phyloP scores from a whole-genome alignment of 1,140 invertebrate species.

The Pomacea maculata region DNA sequence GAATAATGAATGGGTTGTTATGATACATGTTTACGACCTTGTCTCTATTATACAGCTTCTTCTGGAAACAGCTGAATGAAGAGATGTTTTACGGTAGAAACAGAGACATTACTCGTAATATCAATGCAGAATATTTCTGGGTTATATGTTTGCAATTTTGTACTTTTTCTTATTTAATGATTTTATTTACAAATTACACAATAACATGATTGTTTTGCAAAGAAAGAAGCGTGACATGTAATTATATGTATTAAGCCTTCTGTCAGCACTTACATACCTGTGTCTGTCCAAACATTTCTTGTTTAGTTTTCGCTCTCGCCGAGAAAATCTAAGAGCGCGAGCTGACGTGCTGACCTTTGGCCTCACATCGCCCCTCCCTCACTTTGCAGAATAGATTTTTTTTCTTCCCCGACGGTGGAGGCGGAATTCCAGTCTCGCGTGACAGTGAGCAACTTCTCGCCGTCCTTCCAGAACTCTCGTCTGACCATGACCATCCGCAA shows the following conservation, averaged over 20 bases:
- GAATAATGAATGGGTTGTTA: too few relatives aligned
- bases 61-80: too few relatives aligned
- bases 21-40: too few relatives aligned
- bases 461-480: background rate
- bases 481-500: slow-evolving; percentile 9
- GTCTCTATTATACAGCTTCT: too few relatives aligned
- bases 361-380: background rate
- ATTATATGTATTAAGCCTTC: background rate
- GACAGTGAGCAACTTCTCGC: slow-evolving; percentile 16
- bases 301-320: too few relatives aligned
- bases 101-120: too few relatives aligned
- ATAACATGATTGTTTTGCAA: background rate
- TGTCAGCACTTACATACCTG: background rate
- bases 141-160: too few relatives aligned
- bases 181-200: background rate
- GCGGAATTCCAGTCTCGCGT: slow-evolving; percentile 6
- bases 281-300: background rate
- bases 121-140: too few relatives aligned
- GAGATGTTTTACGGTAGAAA: too few relatives aligned
- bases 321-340: too few relatives aligned
- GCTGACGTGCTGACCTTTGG: background rate
- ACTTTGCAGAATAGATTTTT: slow-evolving; percentile 11
- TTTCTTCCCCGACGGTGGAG: slow-evolving; percentile 1
- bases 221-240: background rate
- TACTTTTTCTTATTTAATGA: too few relatives aligned